Base-by-base conservation (phyloP, 2,113 vertebrate genomes). In the Bujurquina vittata region DNA sequence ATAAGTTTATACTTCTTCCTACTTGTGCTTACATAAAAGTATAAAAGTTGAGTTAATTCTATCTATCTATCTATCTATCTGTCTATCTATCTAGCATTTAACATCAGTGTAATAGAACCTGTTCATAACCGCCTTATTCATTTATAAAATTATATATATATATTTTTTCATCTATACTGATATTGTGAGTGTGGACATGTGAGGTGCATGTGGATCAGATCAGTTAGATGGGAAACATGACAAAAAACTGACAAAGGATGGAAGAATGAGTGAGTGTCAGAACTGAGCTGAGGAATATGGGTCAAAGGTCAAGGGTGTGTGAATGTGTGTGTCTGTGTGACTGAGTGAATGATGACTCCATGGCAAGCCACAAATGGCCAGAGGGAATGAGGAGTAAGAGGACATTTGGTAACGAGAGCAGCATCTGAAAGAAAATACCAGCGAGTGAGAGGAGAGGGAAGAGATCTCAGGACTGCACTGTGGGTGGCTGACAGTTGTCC, bases 281-380 rank as follows among this genome's bases (percentile, higher is more conserved):
- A 59, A 35, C 52, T 40, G 74, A 40, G 63, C 17, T 72, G 56
- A 52, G 58, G 40, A 56, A n/a, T 10, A 46, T 18, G 54, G 62
- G 83, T 49, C 84, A 85, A 69, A 49, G 85, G 67, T 88, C 80
- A 87, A 80, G 46, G 8, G 12, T 22, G 55, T 63, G 15, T 82
- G 62, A 26, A 43, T 49, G 3, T 35, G 59, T 77, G 63, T 72
- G 75, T 65, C 14, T 54, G 60, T 78, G 43, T 46, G 60, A 69
- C 15, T 52, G 65, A 52, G 33, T 14, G 65, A 55, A 33, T 54
- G 69, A 69, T 78, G 12, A 67, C 23, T 33, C 61, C 46, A n/a
- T 74, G 26, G 37, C 37, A 69, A 63, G 23, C 23, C 26, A 1
- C 8, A 7, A 31, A 49, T 40, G 33, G 60, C 77, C 77, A 59